Evolutionary conservation across 1,140 invertebrate genomes (phyloP).

Genomic region (Diuraphis noxia): DNA sequence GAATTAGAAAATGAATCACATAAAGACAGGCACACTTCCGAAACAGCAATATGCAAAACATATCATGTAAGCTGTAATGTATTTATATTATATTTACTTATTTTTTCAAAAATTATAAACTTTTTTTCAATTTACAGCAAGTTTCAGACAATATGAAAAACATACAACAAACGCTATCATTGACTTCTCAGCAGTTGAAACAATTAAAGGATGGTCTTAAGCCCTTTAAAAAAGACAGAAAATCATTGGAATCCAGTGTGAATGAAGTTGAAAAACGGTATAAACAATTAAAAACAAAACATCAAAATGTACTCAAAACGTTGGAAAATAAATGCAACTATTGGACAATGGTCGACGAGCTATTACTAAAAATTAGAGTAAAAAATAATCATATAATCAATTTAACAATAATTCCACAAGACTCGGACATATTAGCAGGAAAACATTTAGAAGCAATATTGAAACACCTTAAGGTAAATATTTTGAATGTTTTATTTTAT

Average conservation of each 20-base stretch:
- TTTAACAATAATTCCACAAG: neutral
- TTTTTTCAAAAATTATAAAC: neutral
- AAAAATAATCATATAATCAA: neutral
- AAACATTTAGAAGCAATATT: neutral
- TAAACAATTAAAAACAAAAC: conserved; percentile 29
- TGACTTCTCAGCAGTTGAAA: conserved; percentile 17
- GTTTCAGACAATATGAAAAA: neutral
- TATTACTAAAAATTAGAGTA: neutral
- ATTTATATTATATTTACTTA: neutral
- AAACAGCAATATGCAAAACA: conserved; percentile 4
- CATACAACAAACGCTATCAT: neutral
- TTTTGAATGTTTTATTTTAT: neutral
- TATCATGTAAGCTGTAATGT: conserved; percentile 7
- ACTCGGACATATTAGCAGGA: neutral
- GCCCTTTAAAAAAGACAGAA: conserved; percentile 13
- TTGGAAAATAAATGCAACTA: conserved; percentile 7
- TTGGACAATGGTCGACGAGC: conserved; percentile 31
- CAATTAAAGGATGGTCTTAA: conserved; percentile 23
- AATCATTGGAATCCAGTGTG: neutral
- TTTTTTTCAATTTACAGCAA: neutral
- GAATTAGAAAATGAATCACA: conserved; percentile 1
- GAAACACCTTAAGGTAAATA: conserved; percentile 40
- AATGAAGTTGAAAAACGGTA: conserved; percentile 43
- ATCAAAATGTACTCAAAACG: neutral
- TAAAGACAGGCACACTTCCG: neutral